Base-by-base conservation (phyloP, 2,113 vertebrate genomes). In the Ardeotis arabs region DNA sequence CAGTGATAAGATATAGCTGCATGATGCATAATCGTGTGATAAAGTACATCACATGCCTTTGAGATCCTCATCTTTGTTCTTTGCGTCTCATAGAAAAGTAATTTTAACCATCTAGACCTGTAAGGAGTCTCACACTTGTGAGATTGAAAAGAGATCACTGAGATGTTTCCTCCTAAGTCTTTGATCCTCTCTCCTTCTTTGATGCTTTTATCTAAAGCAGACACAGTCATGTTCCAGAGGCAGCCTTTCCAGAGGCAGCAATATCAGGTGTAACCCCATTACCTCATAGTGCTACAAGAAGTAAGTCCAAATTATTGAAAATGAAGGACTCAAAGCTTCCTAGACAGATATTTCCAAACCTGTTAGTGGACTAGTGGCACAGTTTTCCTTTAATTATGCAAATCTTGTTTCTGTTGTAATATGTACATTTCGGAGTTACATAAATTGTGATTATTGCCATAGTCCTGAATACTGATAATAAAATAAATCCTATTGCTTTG, bases 151-250 rank as follows among this genome's bases (percentile, higher is more conserved):
- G 25, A 16, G 27, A 47, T 27, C 39, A 13, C 31, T 12, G 27
- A 52, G 87, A 39, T 56, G 23, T 23, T 78, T 22, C 84, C 45
- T 68, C 66, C 64, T 1, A 3, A 70, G n/a, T 17, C 50, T 84
- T 23, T 78, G 60, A 70, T 91, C 49, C 24, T 58, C 19, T 29
- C 29, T 89, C 25, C 44, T 59, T 24, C 62, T 50, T 49, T 68
- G 2, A 3, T 58, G 73, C 31, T 75, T 59, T 87, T 10, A 23
- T 23, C 64, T 27, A 10, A 18, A 15, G 19, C 41, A 25, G 63
- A 9, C 50, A 15, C 14, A 23, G 59, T 3, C 1, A 0, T 68
- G 44, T 78, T 28, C 69, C 68, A 28, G 45, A 28, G 58, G 4
- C 29, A 72, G 49, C 35, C 64, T 14, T 50, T 70, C 64, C 53